phyloP scores from a whole-genome alignment of 64 coral and sea anemone genomes.

The Montipora efflorescens region DNA sequence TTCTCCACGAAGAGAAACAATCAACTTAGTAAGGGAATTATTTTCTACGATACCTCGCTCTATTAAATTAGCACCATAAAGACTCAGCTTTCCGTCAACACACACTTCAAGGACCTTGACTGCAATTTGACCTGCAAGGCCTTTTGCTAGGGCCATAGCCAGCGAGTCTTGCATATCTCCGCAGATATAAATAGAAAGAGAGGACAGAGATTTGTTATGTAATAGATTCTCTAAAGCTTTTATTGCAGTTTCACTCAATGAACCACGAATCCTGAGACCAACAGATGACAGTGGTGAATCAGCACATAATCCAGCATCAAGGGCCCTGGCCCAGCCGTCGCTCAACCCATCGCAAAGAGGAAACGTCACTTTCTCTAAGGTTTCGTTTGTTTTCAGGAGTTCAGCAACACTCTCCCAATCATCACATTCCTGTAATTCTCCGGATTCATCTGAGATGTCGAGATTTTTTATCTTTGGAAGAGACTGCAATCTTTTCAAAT shows the following conservation, averaged over 20 bases:
- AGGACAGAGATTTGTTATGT: background rate
- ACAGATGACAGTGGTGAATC: background rate
- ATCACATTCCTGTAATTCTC: too few species aligned
- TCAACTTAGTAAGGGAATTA: background rate
- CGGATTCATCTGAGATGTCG: too few species aligned
- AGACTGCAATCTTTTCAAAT: too few species aligned
- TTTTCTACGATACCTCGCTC: conserved; percentile 2
- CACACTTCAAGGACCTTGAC: background rate
- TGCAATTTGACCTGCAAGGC: background rate
- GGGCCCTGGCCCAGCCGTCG: background rate
- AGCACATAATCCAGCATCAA: background rate
- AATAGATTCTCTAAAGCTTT: background rate
- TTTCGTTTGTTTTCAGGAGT: background rate
- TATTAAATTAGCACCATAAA: background rate
- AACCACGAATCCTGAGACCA: background rate
- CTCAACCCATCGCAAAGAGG: background rate
- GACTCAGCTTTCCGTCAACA: background rate
- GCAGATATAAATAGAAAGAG: background rate
- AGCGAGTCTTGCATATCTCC: conserved; percentile 2
- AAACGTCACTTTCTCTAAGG: background rate
- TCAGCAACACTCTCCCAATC: too few species aligned
- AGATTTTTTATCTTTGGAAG: too few species aligned
- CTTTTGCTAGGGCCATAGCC: background rate
- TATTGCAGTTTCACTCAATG: background rate
- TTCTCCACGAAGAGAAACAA: background rate